Evolutionary conservation across 2,113 vertebrate species (phyloP).

Genomic region (Protomyctophum bolini): DNA sequence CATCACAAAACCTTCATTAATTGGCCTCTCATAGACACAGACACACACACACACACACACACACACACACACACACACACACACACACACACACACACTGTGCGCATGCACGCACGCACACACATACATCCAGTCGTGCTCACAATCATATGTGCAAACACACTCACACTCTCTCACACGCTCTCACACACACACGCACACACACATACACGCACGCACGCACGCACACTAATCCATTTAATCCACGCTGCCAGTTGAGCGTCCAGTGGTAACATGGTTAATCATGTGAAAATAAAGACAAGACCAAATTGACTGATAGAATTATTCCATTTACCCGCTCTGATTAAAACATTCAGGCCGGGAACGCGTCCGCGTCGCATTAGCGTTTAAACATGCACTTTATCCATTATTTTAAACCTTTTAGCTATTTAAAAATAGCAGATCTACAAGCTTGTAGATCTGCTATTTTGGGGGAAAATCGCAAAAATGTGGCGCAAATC

Average conservation of each 20-base stretch:
- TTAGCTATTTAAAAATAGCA: too few species aligned
- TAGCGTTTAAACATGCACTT: too few species aligned
- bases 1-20: conserved; percentile 57
- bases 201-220: conserved; percentile 24
- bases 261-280: conserved; percentile 66
- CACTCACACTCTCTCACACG: neutral
- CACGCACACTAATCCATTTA: conserved; percentile 60
- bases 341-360: conserved; percentile 67
- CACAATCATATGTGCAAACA: too few species aligned
- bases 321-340: conserved; percentile 70
- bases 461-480: too few species aligned
- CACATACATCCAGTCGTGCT: too few species aligned
- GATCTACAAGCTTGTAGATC: too few species aligned
- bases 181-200: neutral
- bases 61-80: conserved; percentile 7
- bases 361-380: too few species aligned
- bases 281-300: conserved; percentile 75
- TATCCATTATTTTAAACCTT: too few species aligned
- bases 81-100: neutral
- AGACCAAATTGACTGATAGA: conserved; percentile 74
- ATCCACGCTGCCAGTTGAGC: conserved; percentile 65
- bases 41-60: conserved; percentile 9
- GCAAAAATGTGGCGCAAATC: too few species aligned
- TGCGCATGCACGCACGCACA: conserved; percentile 28
- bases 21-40: conserved; percentile 24